These are phyloP conservation scores for Ceratitis capitata DNA, from an alignment of 1,140 invertebrate genomes.

Conservation along the genomic window DNA sequence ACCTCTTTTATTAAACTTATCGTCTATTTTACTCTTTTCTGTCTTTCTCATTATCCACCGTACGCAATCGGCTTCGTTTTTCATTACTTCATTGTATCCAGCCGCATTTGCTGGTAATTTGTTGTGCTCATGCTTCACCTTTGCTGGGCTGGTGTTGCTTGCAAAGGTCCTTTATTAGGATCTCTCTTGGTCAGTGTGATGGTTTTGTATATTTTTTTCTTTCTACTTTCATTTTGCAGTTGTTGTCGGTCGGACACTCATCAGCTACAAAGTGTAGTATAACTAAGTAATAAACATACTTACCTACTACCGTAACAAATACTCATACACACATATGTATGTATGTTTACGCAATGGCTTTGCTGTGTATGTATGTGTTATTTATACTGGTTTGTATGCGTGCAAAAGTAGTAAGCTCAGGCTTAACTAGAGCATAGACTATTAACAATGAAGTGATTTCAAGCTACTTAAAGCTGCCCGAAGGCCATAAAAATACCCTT, in stretches of 20 bases:
- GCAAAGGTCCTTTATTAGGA: not conserved
- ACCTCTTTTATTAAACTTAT: not conserved
- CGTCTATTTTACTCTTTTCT: not conserved
- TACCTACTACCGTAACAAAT: not conserved
- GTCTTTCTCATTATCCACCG: not conserved
- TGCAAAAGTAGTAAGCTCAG: not conserved
- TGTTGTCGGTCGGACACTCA: not conserved
- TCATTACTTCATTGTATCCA: not conserved
- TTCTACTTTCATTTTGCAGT: not conserved
- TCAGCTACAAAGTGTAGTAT: not conserved
- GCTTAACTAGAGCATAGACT: not conserved
- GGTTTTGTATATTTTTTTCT: no score
- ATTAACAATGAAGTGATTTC: not conserved
- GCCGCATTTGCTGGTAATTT: not conserved
- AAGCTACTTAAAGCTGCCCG: not conserved
- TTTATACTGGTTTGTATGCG: not conserved
- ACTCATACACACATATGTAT: not conserved
- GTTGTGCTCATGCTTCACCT: not conserved
- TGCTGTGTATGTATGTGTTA: no score
- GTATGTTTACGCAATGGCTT: not conserved
- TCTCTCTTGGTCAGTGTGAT: not conserved
- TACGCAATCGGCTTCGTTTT: not conserved
- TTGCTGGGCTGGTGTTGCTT: not conserved
- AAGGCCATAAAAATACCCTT: not conserved
- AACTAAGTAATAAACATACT: slow-evolving; percentile 2